phyloP scores from a whole-genome alignment of 2,797 vertebrate genomes.

The Streptopelia turtur region DNA sequence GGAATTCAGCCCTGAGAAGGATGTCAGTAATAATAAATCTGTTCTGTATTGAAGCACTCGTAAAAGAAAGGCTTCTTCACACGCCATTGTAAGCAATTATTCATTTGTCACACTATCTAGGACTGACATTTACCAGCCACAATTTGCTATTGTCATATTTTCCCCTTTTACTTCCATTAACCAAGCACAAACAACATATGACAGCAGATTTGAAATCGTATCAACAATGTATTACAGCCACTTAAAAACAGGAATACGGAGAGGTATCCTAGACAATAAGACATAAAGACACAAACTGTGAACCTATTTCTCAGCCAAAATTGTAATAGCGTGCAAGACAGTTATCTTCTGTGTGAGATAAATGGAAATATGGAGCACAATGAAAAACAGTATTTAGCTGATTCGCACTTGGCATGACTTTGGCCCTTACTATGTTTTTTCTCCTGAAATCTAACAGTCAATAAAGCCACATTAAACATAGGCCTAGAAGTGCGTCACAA shows the following conservation, averaged over 20 bases:
- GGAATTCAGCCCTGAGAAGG: constrained; percentile 47
- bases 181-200: not conserved
- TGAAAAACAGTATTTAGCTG: not conserved
- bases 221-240: not conserved
- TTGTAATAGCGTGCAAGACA: rapidly evolving
- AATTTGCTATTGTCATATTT: not conserved
- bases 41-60: not conserved
- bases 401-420: not conserved
- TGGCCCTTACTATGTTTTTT: not conserved
- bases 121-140: constrained; percentile 1
- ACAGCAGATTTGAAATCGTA: not conserved
- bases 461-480: not conserved
- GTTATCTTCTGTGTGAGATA: not conserved
- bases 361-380: not conserved
- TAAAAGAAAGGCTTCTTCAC: constrained; percentile 25
- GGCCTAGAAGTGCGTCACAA: not conserved
- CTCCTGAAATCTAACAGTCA: not conserved
- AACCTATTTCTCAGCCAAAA: not conserved
- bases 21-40: constrained; percentile 42
- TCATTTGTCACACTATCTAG: not conserved
- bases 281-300: rapidly evolving
- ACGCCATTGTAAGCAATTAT: not conserved
- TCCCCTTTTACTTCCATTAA: not conserved
- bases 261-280: not conserved
- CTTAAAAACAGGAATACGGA: not conserved